A percentile compares a stretch with the other conserved stretches of the same genome.
Evolutionary conservation across 1,140 invertebrate genomes (phyloP).

Genomic region (Drosophila lacertosa): DNA sequence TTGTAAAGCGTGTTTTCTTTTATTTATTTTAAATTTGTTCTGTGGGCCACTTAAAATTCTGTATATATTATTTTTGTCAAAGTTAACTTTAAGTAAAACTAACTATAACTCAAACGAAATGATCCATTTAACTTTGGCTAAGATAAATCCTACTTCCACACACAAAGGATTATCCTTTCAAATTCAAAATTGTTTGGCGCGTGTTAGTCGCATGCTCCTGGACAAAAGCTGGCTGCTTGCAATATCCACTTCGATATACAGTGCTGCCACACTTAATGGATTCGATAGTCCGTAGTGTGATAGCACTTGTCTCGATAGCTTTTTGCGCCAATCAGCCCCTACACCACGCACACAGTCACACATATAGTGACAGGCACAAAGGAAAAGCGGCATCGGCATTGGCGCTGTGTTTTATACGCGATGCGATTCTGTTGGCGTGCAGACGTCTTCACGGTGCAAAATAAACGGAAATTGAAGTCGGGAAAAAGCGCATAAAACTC

Average conservation of each 20-base stretch:
- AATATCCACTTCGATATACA: slow-evolving; percentile 13
- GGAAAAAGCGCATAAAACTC: slow-evolving; percentile 32
- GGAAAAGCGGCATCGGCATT: slow-evolving; percentile 43
- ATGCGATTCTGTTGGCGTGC: slow-evolving; percentile 52
- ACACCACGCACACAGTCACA: slow-evolving; percentile 1
- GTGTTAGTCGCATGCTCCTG: not conserved
- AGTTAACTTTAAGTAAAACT: no score
- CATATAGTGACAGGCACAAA: slow-evolving; percentile 5
- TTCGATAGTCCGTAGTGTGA: slow-evolving; percentile 12
- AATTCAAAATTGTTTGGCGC: slow-evolving; percentile 7
- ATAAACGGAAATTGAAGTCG: slow-evolving; percentile 25
- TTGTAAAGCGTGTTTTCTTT: not conserved
- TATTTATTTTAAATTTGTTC: not conserved
- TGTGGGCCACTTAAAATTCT: not conserved
- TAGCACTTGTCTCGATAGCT: slow-evolving; percentile 17
- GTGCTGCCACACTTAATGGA: slow-evolving; percentile 5
- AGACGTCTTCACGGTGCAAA: slow-evolving; percentile 45
- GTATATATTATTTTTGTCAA: no score
- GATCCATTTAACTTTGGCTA: no score
- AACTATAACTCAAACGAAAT: no score
- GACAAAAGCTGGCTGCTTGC: slow-evolving; percentile 30
- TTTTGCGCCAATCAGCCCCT: slow-evolving; percentile 27
- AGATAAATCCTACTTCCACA: no score
- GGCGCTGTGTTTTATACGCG: slow-evolving; percentile 47
- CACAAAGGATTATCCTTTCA: no score